A percentile compares a stretch with the other conserved stretches of the same genome.
Conservation (phyloP, 92 coral and sea anemone species). For the Phenganax stokvisi region DNA sequence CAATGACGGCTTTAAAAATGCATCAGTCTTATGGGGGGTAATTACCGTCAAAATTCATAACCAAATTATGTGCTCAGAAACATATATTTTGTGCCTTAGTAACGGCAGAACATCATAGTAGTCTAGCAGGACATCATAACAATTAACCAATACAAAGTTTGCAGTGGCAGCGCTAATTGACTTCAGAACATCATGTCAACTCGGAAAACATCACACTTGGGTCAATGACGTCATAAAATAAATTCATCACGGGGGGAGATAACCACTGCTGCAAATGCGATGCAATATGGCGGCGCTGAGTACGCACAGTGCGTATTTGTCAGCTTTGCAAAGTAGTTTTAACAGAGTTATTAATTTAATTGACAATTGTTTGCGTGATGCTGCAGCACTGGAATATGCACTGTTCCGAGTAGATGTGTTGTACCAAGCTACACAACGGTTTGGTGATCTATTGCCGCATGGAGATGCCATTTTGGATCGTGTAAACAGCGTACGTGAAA, state of each 20-base stretch:
- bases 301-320: neutral
- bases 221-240: neutral
- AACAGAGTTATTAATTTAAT: no score
- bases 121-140: neutral
- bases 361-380: neutral
- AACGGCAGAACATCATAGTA: neutral
- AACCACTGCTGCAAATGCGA: neutral
- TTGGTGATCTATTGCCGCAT: neutral
- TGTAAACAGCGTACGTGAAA: neutral
- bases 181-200: conserved; percentile 3
- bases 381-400: neutral
- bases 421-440: neutral
- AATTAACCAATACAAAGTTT: neutral
- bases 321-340: no score
- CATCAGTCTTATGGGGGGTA: conserved; percentile 3
- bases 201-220: neutral
- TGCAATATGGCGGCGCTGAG: neutral
- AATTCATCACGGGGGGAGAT: conserved; percentile 2
- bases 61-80: neutral
- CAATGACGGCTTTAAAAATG: no score
- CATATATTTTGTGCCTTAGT: neutral
- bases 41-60: neutral
- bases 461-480: conserved; percentile 8
- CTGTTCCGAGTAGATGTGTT: conserved; percentile 7
- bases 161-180: neutral